These are phyloP conservation scores for Eupithecia inturbata DNA, from an alignment of 2,888 invertebrate species.

Conservation along the genomic window DNA sequence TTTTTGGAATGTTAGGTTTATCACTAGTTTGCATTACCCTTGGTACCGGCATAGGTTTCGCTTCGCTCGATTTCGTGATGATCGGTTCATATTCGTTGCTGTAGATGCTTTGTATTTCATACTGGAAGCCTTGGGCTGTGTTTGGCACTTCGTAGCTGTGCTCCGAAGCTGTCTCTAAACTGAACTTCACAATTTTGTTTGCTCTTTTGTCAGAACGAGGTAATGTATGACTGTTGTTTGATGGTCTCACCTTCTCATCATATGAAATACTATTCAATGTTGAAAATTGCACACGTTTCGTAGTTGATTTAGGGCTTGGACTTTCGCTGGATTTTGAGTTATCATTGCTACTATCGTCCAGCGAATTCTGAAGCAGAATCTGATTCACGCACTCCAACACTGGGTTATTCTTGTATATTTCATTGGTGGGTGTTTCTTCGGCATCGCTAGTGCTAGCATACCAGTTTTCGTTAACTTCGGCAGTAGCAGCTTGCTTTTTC, in stretches of 20 bases:
- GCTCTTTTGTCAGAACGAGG: conserved; percentile 76
- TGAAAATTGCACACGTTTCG: conserved; percentile 86
- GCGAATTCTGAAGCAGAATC: conserved; percentile 90
- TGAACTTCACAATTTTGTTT: conserved; percentile 81
- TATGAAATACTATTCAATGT: conserved; percentile 86
- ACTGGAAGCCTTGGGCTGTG: conserved; percentile 80
- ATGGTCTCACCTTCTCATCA: conserved; percentile 74
- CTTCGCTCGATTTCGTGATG: conserved; percentile 77
- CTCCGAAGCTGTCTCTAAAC: conserved; percentile 80
- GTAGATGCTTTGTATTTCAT: conserved; percentile 87
- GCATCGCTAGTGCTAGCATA: conserved; percentile 91
- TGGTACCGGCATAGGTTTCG: conserved; percentile 66
- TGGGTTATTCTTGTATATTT: conserved; percentile 91
- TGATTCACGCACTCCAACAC: conserved; percentile 94
- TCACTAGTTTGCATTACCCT: conserved; percentile 61
- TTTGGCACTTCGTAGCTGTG: conserved; percentile 86
- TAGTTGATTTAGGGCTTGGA: conserved; percentile 77
- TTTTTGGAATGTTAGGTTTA: conserved; percentile 69
- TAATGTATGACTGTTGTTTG: conserved; percentile 67
- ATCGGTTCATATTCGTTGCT: conserved; percentile 91
- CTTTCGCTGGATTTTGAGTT: conserved; percentile 78
- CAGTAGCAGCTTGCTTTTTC: conserved; percentile 59
- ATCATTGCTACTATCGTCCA: conserved; percentile 84
- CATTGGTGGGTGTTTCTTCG: conserved; percentile 88
- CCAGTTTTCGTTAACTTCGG: conserved; percentile 89